A percentile compares a stretch with the other conserved stretches of the same genome.
These are phyloP conservation scores for Petrocephalus sullivani DNA, from an alignment of 2,797 vertebrate species.

Conservation along the genomic window DNA sequence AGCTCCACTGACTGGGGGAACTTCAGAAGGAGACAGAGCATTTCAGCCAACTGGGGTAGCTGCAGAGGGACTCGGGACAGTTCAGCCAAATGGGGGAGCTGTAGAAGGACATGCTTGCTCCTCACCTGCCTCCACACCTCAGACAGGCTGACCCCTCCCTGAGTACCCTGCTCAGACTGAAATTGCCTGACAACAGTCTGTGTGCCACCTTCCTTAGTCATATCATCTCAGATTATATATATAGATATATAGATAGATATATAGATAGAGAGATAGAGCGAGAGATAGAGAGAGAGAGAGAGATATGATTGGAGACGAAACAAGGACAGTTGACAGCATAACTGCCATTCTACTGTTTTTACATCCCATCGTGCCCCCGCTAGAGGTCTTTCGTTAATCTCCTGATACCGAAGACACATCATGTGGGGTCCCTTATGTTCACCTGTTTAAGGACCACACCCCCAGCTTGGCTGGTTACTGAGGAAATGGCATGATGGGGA, in stretches of 20 bases:
- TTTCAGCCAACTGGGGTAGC: not conserved
- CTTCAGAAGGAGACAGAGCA: not conserved
- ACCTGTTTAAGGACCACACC: not conserved
- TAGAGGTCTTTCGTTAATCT: not conserved
- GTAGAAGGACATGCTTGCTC: not conserved
- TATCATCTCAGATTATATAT: not conserved
- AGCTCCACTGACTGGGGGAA: constrained; percentile 1
- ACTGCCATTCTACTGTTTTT: not conserved
- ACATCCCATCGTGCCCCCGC: not conserved
- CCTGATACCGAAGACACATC: not conserved
- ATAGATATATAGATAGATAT: no score
- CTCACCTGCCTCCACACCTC: not conserved
- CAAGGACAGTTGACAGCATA: not conserved
- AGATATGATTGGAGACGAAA: not conserved
- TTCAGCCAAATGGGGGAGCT: not conserved
- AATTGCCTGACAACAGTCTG: not conserved
- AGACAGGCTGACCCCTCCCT: not conserved
- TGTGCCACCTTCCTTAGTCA: not conserved
- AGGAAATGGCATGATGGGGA: not conserved
- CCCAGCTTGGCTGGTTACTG: not conserved
- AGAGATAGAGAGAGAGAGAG: no score
- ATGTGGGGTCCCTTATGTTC: not conserved
- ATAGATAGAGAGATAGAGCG: no score
- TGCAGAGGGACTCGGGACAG: not conserved
- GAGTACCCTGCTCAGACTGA: not conserved